Conservation (phyloP, 2,888 invertebrate species). For the Matsumyia berberina region DNA sequence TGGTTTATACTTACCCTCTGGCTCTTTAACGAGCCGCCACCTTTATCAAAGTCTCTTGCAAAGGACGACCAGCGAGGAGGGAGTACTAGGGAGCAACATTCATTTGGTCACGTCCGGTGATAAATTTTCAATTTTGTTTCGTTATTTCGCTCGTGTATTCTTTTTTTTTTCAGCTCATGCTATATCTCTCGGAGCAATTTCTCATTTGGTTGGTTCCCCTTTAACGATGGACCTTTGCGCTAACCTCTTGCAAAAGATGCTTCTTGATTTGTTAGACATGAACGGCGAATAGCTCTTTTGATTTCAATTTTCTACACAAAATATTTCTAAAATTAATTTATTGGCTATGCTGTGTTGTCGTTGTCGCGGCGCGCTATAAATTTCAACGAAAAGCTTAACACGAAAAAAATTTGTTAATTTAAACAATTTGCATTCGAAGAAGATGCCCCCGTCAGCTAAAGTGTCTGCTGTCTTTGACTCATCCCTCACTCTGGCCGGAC, state of each 20-base stretch:
- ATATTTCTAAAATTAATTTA: conserved; percentile 51
- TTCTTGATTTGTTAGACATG: conserved; percentile 46
- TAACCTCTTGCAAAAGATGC: conserved; percentile 13
- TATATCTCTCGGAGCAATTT: conserved; percentile 38
- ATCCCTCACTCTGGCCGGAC: conserved; percentile 1
- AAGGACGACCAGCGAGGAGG: not conserved
- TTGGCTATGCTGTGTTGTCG: conserved; percentile 28
- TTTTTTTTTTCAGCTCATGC: conserved; percentile 11
- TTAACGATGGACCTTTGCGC: conserved; percentile 25
- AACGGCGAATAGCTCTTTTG: conserved; percentile 30
- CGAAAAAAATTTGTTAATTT: conserved; percentile 55
- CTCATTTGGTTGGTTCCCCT: conserved; percentile 39
- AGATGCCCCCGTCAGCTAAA: conserved; percentile 2
- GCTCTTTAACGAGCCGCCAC: conserved; percentile 75
- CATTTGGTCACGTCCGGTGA: conserved; percentile 74
- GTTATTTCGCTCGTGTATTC: conserved; percentile 34
- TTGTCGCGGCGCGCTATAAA: conserved; percentile 47
- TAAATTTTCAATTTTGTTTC: conserved; percentile 74
- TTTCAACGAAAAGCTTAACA: conserved; percentile 31
- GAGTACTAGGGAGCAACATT: conserved; percentile 52
- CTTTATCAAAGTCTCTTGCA: conserved; percentile 69
- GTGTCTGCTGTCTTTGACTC: conserved; percentile 16
- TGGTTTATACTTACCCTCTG: conserved; percentile 74
- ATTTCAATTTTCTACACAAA: conserved; percentile 44
- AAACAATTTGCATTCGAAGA: conserved; percentile 57